Evolutionary conservation across 2,888 invertebrate genomes (phyloP), one percentile per base, ranked within the genome.

Genomic region (Luffia ferchaultella): DNA sequence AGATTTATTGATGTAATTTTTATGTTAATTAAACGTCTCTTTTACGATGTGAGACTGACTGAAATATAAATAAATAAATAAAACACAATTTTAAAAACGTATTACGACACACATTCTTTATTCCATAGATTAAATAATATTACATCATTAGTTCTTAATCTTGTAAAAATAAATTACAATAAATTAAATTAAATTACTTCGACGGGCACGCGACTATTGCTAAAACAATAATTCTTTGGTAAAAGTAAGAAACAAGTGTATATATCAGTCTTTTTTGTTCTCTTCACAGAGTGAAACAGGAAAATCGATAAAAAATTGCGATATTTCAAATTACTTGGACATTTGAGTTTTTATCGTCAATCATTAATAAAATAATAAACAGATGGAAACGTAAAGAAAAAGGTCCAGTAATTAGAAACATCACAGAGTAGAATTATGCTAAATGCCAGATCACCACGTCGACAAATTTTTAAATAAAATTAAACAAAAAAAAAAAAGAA

Each of bases 181-280:
- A 53, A 56, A 55, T 60, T 54, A 49, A 62, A 62, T n/a, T 66
- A 67, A 68, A 70, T 70, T 73, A 76, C 76, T n/a, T 79, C 82
- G 82, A 83, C 82, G 82, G 78, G 76, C 80, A 83, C 82, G 82
- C 77, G 76, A 48, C 73, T 82, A 82, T 77, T 79, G 70, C 73
- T 45, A 49, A 48, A 16, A 41, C 59, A 62, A 66, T 70, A 66
- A 67, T 65, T 64, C 62, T 63, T 69, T 64, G 64, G 63, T 62
- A 65, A 65, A 58, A 62, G n/a, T 30, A 30, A 42, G 5, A n/a
- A 48, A 41, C 17, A 48, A 9, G 41, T 41, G 2, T 42, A 19
- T 61, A 61, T 55, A 60, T 76, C 76, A 77, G 74, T 76, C 79
- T 78, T 76, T 43, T 49, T 12, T n/a, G n/a, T n/a, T n/a, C n/a